A percentile compares a stretch with the other conserved stretches of the same genome.
These are phyloP conservation scores for Pseudomyrmex sp. DNA, from an alignment of 1,140 invertebrate genomes.

Conservation along the genomic window DNA sequence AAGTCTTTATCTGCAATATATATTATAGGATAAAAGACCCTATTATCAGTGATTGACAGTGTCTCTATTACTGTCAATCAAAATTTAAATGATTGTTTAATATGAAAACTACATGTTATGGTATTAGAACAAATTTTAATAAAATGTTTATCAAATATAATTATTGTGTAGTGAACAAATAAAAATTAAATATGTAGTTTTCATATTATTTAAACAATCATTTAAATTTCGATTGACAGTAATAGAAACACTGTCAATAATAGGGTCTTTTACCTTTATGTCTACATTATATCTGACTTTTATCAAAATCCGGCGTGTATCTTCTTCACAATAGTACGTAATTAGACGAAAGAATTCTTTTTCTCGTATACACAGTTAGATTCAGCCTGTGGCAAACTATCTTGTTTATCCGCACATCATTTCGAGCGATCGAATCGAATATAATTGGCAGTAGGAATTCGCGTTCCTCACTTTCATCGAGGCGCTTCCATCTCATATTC, in stretches of 20 bases:
- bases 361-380: neutral
- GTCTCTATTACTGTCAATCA: no score
- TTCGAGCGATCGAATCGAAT: neutral
- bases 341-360: neutral
- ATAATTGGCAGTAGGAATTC: slow-evolving; percentile 22
- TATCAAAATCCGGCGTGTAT: neutral
- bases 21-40: no score
- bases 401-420: neutral
- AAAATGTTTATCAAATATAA: no score
- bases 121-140: no score
- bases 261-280: neutral
- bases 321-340: neutral
- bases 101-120: no score
- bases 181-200: no score
- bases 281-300: neutral
- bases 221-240: no score
- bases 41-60: no score
- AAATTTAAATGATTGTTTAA: no score
- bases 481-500: neutral
- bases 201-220: no score
- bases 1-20: no score
- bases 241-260: neutral
- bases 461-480: slow-evolving; percentile 41
- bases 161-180: no score
- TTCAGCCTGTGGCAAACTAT: neutral